These are phyloP conservation scores for Delichon dasypus DNA, from an alignment of 2,797 vertebrate genomes.

Conservation along the genomic window DNA sequence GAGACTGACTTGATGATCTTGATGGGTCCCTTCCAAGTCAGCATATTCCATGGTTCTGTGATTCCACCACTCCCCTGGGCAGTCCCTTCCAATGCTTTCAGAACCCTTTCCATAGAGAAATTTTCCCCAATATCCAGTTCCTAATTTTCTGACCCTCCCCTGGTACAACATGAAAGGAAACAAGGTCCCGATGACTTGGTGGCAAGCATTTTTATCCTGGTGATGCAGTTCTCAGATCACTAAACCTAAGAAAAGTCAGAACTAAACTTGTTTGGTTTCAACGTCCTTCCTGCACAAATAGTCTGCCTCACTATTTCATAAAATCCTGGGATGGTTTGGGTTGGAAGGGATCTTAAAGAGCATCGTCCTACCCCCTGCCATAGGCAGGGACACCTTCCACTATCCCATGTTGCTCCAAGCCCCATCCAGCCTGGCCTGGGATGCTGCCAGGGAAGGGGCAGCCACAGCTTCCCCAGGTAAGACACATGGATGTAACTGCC, in stretches of 20 bases:
- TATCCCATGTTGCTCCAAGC: not conserved
- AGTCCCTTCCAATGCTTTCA: not conserved
- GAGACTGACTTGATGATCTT: not conserved
- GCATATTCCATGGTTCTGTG: not conserved
- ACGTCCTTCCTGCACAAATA: not conserved
- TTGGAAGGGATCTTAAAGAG: not conserved
- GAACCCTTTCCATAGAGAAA: not conserved
- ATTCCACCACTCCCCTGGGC: no score
- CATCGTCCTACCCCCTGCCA: fast-evolving
- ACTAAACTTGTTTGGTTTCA: fast-evolving
- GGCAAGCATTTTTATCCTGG: not conserved
- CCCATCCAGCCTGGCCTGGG: fast-evolving
- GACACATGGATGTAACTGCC: no score
- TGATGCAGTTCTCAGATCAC: not conserved
- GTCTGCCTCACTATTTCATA: fast-evolving
- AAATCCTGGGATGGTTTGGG: not conserved
- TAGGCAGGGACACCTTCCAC: not conserved
- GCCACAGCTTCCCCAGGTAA: no score
- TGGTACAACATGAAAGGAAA: not conserved
- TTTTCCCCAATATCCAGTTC: not conserved
- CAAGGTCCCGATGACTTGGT: not conserved
- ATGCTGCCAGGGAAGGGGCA: not conserved
- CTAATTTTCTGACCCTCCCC: not conserved
- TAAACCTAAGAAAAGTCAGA: not conserved
- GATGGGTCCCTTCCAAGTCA: not conserved